Percentiles rank a stretch among this genome's conserved stretches.
These are phyloP conservation scores for Drosophila maculinotata DNA, from an alignment of 2,888 invertebrate genomes.

Conservation along the genomic window DNA sequence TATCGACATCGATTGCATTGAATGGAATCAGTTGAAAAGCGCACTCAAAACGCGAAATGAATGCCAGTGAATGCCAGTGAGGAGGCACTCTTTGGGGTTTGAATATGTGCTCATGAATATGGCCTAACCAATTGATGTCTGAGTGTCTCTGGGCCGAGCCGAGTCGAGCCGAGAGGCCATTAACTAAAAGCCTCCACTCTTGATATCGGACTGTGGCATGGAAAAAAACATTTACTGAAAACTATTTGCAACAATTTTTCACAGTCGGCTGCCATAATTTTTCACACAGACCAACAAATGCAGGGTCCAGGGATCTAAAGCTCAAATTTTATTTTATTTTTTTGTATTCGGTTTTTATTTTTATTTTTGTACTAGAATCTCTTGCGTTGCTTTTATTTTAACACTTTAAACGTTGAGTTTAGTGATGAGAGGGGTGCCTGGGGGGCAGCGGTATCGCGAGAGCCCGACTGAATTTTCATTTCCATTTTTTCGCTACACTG, in stretches of 20 bases:
- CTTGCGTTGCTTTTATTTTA: conserved; percentile 72
- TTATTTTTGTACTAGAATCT: conserved; percentile 18
- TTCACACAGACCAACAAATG: conserved; percentile 67
- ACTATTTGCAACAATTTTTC: conserved; percentile 82
- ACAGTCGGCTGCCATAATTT: conserved; percentile 81
- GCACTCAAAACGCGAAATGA: conserved; percentile 26
- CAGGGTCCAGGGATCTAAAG: conserved; percentile 47
- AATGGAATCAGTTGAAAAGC: conserved; percentile 48
- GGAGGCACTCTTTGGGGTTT: conserved; percentile 10
- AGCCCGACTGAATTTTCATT: conserved; percentile 72
- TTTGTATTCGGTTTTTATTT: conserved; percentile 19
- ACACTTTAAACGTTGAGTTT: conserved; percentile 76
- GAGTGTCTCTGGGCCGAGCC: conserved; percentile 26
- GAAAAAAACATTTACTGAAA: conserved; percentile 75
- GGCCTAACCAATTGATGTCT: conserved; percentile 29
- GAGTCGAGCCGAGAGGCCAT: conserved; percentile 58
- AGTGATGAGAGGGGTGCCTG: conserved; percentile 23
- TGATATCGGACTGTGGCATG: conserved; percentile 29
- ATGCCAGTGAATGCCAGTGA: conserved; percentile 12
- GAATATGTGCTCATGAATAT: neutral
- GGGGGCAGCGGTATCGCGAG: conserved; percentile 4
- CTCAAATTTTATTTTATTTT: conserved; percentile 23
- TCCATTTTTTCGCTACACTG: conserved; percentile 74
- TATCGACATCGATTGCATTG: conserved; percentile 69
- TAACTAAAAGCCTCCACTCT: conserved; percentile 70